Evolutionary conservation across 2,797 vertebrate genomes (phyloP), one percentile per base, ranked within the genome.

Genomic region (Pseudochaenichthys georgianus): DNA sequence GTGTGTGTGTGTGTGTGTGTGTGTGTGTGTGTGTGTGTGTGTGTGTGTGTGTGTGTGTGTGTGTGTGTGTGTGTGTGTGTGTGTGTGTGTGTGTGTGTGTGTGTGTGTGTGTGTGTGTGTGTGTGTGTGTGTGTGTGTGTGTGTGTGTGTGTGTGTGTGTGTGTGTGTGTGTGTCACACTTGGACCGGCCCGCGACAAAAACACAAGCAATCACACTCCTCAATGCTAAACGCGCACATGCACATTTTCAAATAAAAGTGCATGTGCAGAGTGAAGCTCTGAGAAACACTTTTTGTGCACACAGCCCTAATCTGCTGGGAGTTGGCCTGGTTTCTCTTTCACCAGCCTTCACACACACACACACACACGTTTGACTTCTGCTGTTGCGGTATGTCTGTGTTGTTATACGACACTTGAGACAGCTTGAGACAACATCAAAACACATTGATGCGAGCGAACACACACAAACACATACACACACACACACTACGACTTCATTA

Each of bases 321-420:
- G 72, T 90, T 91, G 91, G 83, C 91, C 91, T 90, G 87, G 72
- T 89, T 93, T 91, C 68, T 73, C 54, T 75, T 59, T 78, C 78
- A 73, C 79, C 68, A 55, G 66, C 23, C 7, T 69, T 59, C 54
- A n/a, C 59, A 48, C 63, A 46, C 41, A 55, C 64, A 43, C 75
- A 70, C 70, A 63, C 62, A 45, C 62, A 66, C 57, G 8, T 64
- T 38, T 51, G 41, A 61, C 41, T 41, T 8, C 57, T 19, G 31
- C 53, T 73, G 23, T 19, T 31, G 38, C 17, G 0, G 41, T 19
- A 52, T 64, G 64, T 72, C 46, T 64, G 59, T 73, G 52, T 57
- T 54, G 67, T 69, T 73, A 62, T 66, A 31, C 64, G 51, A 70
- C 48, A 41, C 60, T 23, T 23, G 23, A 23, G 23, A 23, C 59